These are phyloP conservation scores for Typhlichthys eigenmanni DNA, from an alignment of 2,797 vertebrate genomes.

Conservation along the genomic window DNA sequence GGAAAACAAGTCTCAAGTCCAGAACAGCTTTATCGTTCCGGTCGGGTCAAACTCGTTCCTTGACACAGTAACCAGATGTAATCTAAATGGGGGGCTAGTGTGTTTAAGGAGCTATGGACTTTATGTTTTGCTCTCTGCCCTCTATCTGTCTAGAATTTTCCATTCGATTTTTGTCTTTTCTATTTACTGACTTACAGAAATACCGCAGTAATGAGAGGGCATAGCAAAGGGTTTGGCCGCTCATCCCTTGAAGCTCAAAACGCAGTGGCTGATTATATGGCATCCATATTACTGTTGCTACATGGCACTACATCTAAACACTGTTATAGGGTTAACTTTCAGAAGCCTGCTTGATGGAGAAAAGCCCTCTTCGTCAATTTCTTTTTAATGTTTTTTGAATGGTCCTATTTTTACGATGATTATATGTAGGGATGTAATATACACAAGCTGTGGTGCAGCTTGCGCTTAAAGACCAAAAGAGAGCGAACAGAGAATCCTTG, in stretches of 20 bases:
- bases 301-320: constrained; percentile 2
- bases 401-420: no score
- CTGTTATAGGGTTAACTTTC: no score
- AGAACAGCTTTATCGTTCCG: neutral
- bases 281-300: neutral
- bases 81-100: neutral
- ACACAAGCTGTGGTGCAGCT: neutral
- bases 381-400: no score
- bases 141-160: constrained; percentile 10
- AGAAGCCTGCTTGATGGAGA: no score
- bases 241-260: neutral
- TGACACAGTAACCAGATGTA: neutral
- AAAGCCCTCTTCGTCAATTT: no score
- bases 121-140: constrained; percentile 4
- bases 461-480: constrained; percentile 24
- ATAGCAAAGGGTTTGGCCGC: constrained; percentile 6
- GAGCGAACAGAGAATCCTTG: constrained; percentile 55
- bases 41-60: neutral
- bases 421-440: no score
- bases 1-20: neutral
- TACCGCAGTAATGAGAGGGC: constrained; percentile 28
- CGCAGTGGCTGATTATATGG: constrained; percentile 1
- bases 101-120: constrained; percentile 8
- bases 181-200: constrained; percentile 36
- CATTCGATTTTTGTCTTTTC: constrained; percentile 31